Conservation (phyloP, 2,888 invertebrate genomes). For the Prenolepis imparis region DNA sequence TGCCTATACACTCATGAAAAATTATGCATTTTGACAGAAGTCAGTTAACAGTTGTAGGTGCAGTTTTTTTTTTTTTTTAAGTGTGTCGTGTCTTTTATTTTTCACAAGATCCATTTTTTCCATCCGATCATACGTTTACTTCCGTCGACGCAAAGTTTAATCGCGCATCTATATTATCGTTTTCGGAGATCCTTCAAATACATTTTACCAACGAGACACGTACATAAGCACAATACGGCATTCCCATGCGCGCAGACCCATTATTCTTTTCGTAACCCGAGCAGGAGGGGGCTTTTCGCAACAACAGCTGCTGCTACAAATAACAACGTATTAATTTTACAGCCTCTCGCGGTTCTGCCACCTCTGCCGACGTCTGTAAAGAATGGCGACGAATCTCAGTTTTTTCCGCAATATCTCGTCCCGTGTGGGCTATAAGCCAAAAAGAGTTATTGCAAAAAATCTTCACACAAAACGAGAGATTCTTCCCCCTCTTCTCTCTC, state of each 20-base stretch:
- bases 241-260: neutral
- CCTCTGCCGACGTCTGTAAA: constrained; percentile 27
- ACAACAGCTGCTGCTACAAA: constrained; percentile 39
- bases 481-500: neutral
- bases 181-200: neutral
- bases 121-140: constrained; percentile 23
- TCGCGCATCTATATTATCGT: constrained; percentile 36
- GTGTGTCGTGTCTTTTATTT: neutral
- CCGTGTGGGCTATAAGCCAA: constrained; percentile 1
- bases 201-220: neutral
- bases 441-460: constrained; percentile 22
- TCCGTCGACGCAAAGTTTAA: constrained; percentile 15
- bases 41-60: neutral
- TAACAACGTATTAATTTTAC: constrained; percentile 51
- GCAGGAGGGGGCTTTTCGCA: constrained; percentile 25
- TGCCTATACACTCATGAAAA: too few relatives aligned
- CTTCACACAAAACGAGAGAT: constrained; percentile 13
- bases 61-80: neutral
- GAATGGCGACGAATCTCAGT: constrained; percentile 47
- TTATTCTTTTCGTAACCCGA: constrained; percentile 36
- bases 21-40: too few relatives aligned
- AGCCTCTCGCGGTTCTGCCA: constrained; percentile 3
- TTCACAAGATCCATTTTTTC: neutral
- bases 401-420: constrained; percentile 40
- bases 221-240: neutral